These are phyloP conservation scores for Cassiopea andromeda DNA, from an alignment of 30 jellyfish, hydroid and myxozoan genomes.

Conservation along the genomic window DNA sequence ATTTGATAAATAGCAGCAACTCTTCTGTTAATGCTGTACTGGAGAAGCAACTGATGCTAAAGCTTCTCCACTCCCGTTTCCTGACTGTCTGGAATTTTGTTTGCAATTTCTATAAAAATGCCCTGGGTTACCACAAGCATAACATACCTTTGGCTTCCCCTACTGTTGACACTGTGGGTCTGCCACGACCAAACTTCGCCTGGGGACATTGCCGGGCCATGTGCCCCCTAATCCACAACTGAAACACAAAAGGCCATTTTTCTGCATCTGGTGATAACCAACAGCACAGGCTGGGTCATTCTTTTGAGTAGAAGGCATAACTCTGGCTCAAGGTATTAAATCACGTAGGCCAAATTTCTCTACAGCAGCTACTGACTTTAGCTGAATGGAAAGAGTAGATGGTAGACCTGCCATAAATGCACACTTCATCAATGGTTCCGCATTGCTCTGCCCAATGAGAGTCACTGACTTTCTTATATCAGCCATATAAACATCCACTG, in stretches of 20 bases:
- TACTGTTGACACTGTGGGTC: constrained; percentile 3
- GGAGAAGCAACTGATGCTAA: neutral
- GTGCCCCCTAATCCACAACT: neutral
- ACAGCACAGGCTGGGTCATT: neutral
- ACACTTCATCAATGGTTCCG: neutral
- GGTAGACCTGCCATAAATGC: neutral
- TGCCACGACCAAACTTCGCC: neutral
- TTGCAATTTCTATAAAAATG: neutral
- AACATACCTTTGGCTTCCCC: constrained; percentile 26
- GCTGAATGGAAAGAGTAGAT: neutral
- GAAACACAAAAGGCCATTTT: neutral
- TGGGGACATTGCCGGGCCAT: neutral
- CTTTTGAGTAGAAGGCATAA: neutral
- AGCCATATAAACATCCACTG: constrained; percentile 26
- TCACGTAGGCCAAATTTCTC: neutral
- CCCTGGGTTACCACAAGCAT: constrained; percentile 2
- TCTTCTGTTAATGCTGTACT: neutral
- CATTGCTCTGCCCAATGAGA: neutral
- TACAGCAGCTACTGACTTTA: neutral
- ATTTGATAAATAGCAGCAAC: neutral
- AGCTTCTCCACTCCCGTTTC: neutral
- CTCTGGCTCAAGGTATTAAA: neutral
- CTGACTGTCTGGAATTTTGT: neutral
- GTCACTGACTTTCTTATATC: neutral
- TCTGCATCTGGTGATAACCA: neutral